These are phyloP conservation scores for Alloscopus bannaensis DNA, from an alignment of 2,888 invertebrate genomes.

Conservation along the genomic window DNA sequence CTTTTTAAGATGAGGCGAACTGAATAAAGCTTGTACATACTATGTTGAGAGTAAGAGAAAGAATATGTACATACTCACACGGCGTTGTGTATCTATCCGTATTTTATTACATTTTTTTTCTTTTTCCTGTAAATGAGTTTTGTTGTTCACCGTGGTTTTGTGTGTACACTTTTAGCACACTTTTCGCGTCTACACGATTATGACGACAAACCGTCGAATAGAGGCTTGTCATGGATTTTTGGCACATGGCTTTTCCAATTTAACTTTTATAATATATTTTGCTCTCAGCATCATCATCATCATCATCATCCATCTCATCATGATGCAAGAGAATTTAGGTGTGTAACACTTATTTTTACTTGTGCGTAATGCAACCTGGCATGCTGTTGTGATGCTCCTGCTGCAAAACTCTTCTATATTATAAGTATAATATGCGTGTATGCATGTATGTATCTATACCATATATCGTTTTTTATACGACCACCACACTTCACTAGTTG, in stretches of 20 bases:
- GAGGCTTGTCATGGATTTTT: constrained; percentile 61
- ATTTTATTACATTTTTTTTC: neutral
- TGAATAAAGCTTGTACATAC: constrained; percentile 55
- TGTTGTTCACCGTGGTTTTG: constrained; percentile 26
- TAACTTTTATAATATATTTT: constrained; percentile 43
- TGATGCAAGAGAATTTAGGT: constrained; percentile 59
- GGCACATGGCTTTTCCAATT: constrained; percentile 57
- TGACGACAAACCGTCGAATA: constrained; percentile 24
- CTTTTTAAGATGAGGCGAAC: constrained; percentile 50
- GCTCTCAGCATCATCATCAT: constrained; percentile 35
- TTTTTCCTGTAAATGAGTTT: constrained; percentile 14
- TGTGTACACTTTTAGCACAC: constrained; percentile 29
- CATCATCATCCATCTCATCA: constrained; percentile 36
- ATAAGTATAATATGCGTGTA: too few species aligned
- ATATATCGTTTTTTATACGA: too few species aligned
- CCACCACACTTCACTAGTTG: neutral
- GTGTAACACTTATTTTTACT: constrained; percentile 60
- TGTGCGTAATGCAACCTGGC: constrained; percentile 55
- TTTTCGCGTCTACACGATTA: neutral
- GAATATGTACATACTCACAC: neutral
- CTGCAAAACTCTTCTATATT: too few species aligned
- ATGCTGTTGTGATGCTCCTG: constrained; percentile 31
- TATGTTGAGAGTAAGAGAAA: constrained; percentile 24
- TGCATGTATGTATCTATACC: too few species aligned
- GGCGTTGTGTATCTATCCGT: neutral